phyloP scores from a whole-genome alignment of 2,113 vertebrate genomes.

The Phrynosoma blainvillii region DNA sequence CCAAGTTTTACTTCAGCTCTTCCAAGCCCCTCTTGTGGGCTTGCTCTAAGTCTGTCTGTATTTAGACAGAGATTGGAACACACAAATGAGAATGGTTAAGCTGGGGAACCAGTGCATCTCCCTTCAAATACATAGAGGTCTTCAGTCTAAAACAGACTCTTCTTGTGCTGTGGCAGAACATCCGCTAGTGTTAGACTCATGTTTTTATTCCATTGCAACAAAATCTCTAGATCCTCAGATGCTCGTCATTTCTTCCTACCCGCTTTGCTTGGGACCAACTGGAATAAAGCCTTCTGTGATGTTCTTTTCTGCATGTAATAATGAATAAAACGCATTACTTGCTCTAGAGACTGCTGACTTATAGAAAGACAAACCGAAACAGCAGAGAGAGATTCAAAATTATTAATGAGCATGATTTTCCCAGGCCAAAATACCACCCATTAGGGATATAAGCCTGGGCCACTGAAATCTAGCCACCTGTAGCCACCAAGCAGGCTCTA shows the following conservation, averaged over 20 bases:
- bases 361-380: background rate
- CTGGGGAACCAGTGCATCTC: background rate
- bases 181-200: background rate
- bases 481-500: background rate
- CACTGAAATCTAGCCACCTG: slow-evolving; percentile 5
- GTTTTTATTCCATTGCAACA: background rate
- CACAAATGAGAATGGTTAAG: background rate
- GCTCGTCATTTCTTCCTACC: background rate
- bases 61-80: background rate
- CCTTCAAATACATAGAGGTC: background rate
- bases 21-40: too few relatives aligned
- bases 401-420: slow-evolving; percentile 8
- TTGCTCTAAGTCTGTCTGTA: background rate
- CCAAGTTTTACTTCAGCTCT: background rate
- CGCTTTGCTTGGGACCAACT: background rate
- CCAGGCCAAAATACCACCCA: background rate
- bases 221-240: background rate
- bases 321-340: background rate
- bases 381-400: background rate
- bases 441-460: slow-evolving; percentile 30
- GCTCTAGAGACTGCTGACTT: background rate
- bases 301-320: background rate
- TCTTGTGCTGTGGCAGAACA: background rate
- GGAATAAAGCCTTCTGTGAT: background rate
- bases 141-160: background rate